These are phyloP conservation scores for Keiferia lycopersicella DNA, from an alignment of 2,888 invertebrate genomes.

Conservation along the genomic window DNA sequence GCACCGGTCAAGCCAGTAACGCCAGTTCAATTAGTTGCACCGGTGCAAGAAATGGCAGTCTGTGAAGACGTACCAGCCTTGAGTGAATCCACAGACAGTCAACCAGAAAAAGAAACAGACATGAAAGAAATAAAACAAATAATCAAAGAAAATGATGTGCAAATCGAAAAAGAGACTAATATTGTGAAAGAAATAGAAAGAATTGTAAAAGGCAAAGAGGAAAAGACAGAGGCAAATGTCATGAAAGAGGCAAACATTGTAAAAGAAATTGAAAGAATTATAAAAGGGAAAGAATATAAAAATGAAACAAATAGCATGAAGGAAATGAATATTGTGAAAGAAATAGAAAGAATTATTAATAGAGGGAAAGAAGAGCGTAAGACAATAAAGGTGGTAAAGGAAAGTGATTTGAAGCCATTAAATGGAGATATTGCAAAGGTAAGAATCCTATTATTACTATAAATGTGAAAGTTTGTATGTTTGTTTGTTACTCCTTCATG, in stretches of 20 bases:
- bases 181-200: neutral
- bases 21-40: neutral
- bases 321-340: slow-evolving; percentile 36
- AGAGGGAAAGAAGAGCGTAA: slow-evolving; percentile 53
- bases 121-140: neutral
- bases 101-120: neutral
- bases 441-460: no score
- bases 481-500: no score
- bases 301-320: neutral
- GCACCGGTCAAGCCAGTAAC: neutral
- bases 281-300: neutral
- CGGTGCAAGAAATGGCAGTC: neutral
- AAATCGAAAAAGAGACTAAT: neutral
- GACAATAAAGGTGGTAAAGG: slow-evolving; percentile 26
- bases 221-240: neutral
- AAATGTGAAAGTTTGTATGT: no score
- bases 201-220: neutral
- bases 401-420: slow-evolving; percentile 41
- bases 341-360: slow-evolving; percentile 24
- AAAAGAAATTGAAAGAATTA: no score
- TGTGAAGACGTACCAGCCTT: neutral
- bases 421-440: slow-evolving; percentile 72
- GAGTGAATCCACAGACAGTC: no score
- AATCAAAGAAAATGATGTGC: neutral
- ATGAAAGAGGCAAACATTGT: no score